Conservation (phyloP, 1,140 invertebrate species). For the Zaprionus capensis region DNA sequence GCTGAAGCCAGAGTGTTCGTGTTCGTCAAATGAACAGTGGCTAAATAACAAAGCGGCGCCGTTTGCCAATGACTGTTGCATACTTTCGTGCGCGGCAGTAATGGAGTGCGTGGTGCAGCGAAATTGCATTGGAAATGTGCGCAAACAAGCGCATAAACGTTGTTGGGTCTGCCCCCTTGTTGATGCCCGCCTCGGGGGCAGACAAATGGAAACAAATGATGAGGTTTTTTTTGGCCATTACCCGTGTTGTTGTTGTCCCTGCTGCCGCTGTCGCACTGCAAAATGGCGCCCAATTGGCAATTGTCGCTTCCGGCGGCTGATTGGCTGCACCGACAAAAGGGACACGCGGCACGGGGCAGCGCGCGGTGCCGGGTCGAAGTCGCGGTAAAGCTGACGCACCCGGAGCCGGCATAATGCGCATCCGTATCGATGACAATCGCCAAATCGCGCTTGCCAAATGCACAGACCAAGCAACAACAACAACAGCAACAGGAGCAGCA, state of each 20-base stretch:
- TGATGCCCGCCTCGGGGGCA: conserved; percentile 7
- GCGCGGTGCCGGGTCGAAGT: neutral
- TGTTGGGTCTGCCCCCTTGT: neutral
- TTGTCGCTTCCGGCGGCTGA: conserved; percentile 77
- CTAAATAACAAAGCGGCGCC: conserved; percentile 74
- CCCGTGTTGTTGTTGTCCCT: conserved; percentile 29
- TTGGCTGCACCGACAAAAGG: conserved; percentile 59
- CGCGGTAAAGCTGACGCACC: conserved; percentile 14
- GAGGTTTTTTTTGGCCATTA: conserved; percentile 58
- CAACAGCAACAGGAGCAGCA: conserved; percentile 20
- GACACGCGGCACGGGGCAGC: neutral
- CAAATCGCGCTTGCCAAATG: conserved; percentile 61
- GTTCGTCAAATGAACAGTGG: conserved; percentile 52
- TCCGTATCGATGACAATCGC: conserved; percentile 72
- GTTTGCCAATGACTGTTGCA: conserved; percentile 64
- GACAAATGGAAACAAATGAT: conserved; percentile 78
- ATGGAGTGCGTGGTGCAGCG: conserved; percentile 34
- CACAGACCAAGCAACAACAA: conserved; percentile 42
- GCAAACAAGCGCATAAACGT: conserved; percentile 79
- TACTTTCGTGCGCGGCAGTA: conserved; percentile 53
- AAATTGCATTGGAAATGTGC: conserved; percentile 57
- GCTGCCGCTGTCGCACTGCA: conserved; percentile 39
- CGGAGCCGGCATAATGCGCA: conserved; percentile 65
- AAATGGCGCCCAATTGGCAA: conserved; percentile 81
- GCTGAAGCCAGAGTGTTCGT: conserved; percentile 2